Evolutionary conservation across 64 coral and sea anemone species (phyloP).

Genomic region (Astreopora myriophthalma): DNA sequence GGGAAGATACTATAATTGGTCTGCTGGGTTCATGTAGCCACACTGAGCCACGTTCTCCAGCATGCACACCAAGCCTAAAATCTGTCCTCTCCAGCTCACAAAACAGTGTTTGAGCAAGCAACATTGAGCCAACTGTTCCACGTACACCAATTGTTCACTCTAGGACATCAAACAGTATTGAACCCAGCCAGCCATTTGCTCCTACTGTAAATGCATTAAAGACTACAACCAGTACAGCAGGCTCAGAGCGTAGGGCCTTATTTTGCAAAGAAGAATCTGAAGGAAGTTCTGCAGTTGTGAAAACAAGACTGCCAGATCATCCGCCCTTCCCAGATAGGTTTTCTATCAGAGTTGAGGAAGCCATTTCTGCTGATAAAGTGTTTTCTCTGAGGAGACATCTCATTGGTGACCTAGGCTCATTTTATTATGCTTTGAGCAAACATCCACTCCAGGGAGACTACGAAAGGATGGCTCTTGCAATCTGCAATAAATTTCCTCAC

Average conservation of each 20-base stretch:
- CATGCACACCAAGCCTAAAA: neutral
- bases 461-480: slow-evolving; percentile 1
- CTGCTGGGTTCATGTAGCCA: neutral
- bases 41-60: neutral
- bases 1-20: neutral
- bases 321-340: slow-evolving; percentile 22
- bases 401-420: slow-evolving; percentile 24
- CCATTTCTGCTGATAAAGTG: slow-evolving; percentile 1
- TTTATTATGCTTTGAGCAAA: slow-evolving; percentile 39
- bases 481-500: slow-evolving; percentile 36
- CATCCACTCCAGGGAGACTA: slow-evolving; percentile 53
- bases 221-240: neutral
- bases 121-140: no score
- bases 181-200: neutral
- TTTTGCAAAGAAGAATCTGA: neutral
- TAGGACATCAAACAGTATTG: neutral
- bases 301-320: neutral
- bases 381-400: neutral
- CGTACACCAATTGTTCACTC: neutral
- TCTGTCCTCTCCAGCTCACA: no score
- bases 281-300: neutral
- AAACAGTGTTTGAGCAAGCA: no score
- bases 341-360: slow-evolving; percentile 19
- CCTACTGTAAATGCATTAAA: no score
- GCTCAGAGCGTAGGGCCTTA: neutral